Conservation (phyloP, 1,140 invertebrate species). For the Cydia amplana region DNA sequence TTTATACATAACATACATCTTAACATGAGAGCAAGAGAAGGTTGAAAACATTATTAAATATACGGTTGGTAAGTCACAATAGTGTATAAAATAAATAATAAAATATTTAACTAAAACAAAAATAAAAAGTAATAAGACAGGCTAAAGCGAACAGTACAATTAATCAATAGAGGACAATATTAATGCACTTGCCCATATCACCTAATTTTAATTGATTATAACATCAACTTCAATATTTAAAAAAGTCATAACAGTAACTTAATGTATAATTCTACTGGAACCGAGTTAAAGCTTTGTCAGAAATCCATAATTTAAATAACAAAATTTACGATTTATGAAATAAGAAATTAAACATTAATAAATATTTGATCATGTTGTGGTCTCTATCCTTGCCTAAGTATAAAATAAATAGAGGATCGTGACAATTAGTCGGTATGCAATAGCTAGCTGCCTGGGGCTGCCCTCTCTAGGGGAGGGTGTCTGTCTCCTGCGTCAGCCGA, state of each 20-base stretch:
- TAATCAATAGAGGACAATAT: constrained; percentile 72
- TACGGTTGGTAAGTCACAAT: constrained; percentile 58
- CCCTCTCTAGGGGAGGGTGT: constrained; percentile 46
- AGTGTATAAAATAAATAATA: constrained; percentile 77
- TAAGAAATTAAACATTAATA: constrained; percentile 77
- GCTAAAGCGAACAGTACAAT: constrained; percentile 73
- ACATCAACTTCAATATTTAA: constrained; percentile 78
- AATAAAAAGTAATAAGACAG: constrained; percentile 70
- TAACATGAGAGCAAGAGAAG: constrained; percentile 62
- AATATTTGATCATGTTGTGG: constrained; percentile 75
- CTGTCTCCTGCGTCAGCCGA: constrained; percentile 71
- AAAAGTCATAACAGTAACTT: constrained; percentile 78
- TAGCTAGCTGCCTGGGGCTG: constrained; percentile 48
- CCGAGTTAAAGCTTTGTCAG: constrained; percentile 79
- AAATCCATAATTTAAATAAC: constrained; percentile 78
- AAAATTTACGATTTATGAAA: constrained; percentile 74
- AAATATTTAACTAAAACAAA: constrained; percentile 79
- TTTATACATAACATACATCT: constrained; percentile 42
- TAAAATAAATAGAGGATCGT: constrained; percentile 48
- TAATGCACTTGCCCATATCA: constrained; percentile 78
- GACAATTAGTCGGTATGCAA: constrained; percentile 54
- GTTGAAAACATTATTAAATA: constrained; percentile 38
- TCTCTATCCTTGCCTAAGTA: constrained; percentile 49
- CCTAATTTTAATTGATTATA: constrained; percentile 75
- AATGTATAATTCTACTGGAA: constrained; percentile 78